Conservation (phyloP, 92 coral and sea anemone genomes). For the Heteractis magnifica region DNA sequence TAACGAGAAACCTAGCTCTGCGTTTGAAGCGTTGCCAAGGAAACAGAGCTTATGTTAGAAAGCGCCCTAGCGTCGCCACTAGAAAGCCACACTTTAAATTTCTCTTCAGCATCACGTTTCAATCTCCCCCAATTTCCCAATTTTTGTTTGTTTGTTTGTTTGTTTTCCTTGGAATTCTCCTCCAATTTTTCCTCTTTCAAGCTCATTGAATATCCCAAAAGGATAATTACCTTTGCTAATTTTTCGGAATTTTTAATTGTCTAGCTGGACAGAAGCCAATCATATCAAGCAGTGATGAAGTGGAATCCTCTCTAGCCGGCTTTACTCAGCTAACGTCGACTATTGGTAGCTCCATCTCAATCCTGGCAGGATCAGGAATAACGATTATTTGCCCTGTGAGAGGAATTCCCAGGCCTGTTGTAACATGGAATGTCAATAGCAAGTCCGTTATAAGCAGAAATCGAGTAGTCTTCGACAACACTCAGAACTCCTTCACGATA, state of each 20-base stretch:
- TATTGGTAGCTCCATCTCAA: conserved; percentile 32
- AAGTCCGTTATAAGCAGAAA: background rate
- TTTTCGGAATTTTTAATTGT: background rate
- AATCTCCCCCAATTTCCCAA: too few species aligned
- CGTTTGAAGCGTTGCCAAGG: background rate
- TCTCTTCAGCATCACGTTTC: too few species aligned
- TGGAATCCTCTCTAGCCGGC: conserved; percentile 17
- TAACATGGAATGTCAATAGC: conserved; percentile 54
- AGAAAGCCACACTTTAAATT: too few species aligned
- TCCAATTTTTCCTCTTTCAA: too few species aligned
- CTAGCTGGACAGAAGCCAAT: conserved; percentile 42
- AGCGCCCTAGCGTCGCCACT: too few species aligned
- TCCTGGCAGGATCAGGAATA: conserved; percentile 38
- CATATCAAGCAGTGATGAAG: conserved; percentile 33
- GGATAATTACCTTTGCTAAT: background rate
- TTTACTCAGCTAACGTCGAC: conserved; percentile 32
- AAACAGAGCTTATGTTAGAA: too few species aligned
- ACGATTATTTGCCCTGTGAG: conserved; percentile 55
- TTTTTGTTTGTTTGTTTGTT: too few species aligned
- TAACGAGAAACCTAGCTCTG: background rate
- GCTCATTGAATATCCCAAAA: too few species aligned
- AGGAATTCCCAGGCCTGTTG: conserved; percentile 67
- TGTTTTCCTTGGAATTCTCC: too few species aligned
- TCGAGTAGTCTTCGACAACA: conserved; percentile 21
- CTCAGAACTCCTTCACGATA: conserved; percentile 41